Percentiles rank a stretch among this genome's conserved stretches.
Conservation (phyloP, 1,140 invertebrate genomes). For the Diorhabda elongata region DNA sequence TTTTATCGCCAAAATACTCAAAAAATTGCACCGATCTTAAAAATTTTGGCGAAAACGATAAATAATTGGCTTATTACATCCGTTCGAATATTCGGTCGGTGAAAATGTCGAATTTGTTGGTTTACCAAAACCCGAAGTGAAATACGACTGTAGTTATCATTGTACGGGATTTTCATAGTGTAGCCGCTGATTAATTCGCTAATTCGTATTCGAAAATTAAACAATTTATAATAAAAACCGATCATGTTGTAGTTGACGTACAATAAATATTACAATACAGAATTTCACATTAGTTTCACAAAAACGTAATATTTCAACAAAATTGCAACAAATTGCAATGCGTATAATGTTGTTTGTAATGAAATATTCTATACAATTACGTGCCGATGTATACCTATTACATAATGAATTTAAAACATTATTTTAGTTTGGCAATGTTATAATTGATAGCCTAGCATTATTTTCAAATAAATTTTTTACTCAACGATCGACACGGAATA, state of each 20-base stretch:
- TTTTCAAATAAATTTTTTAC: too few relatives aligned
- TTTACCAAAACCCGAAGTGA: neutral
- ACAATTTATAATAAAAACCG: neutral
- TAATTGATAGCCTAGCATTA: too few relatives aligned
- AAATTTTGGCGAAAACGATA: too few relatives aligned
- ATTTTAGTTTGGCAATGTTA: neutral
- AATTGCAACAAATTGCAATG: neutral
- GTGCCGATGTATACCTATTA: neutral
- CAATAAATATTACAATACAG: neutral
- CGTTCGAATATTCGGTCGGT: too few relatives aligned
- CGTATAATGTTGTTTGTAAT: neutral
- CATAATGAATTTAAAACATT: slow-evolving; percentile 3
- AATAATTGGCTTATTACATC: too few relatives aligned
- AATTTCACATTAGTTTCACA: neutral
- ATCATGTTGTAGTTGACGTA: neutral
- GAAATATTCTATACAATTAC: neutral
- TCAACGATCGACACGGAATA: too few relatives aligned
- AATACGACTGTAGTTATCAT: too few relatives aligned
- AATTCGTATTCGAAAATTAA: neutral
- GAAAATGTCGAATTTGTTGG: too few relatives aligned
- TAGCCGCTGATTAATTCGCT: neutral
- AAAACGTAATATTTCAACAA: slow-evolving; percentile 1
- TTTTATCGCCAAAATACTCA: too few relatives aligned
- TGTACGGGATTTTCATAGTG: too few relatives aligned
- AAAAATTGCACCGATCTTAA: too few relatives aligned